Conservation (phyloP, 2,113 vertebrate genomes). For the Hydrolagus affinis region DNA sequence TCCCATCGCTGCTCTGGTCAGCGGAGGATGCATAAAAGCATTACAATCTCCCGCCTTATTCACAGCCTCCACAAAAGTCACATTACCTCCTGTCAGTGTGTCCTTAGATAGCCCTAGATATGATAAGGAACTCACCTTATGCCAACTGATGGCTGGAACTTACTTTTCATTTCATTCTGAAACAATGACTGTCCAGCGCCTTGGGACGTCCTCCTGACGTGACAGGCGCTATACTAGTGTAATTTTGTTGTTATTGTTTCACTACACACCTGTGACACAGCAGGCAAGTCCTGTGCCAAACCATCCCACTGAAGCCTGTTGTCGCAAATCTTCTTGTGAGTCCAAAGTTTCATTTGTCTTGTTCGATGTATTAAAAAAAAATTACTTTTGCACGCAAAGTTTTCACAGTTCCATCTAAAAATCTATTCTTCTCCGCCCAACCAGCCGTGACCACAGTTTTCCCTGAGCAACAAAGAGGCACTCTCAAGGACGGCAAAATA, state of each 20-base stretch:
- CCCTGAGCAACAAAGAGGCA: background rate
- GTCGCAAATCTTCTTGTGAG: background rate
- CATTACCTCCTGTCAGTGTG: background rate
- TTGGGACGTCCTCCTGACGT: too few relatives aligned
- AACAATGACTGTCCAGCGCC: too few relatives aligned
- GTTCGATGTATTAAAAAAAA: background rate
- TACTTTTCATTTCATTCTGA: too few relatives aligned
- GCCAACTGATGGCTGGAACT: background rate
- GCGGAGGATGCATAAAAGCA: slow-evolving; percentile 25
- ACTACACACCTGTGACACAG: background rate
- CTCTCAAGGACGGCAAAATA: background rate
- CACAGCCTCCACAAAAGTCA: background rate
- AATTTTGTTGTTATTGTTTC: background rate
- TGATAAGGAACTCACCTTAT: background rate
- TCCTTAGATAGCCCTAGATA: background rate
- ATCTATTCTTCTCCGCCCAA: background rate
- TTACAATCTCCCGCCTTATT: background rate
- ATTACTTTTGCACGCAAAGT: background rate
- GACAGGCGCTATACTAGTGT: too few relatives aligned
- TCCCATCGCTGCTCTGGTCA: background rate
- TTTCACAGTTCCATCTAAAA: background rate
- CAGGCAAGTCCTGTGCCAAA: background rate
- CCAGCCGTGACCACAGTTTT: background rate
- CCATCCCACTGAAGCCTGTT: background rate
- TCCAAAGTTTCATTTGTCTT: background rate